Base-by-base conservation (phyloP, 2,797 vertebrate genomes). In the Alcedo quadribrachys region DNA sequence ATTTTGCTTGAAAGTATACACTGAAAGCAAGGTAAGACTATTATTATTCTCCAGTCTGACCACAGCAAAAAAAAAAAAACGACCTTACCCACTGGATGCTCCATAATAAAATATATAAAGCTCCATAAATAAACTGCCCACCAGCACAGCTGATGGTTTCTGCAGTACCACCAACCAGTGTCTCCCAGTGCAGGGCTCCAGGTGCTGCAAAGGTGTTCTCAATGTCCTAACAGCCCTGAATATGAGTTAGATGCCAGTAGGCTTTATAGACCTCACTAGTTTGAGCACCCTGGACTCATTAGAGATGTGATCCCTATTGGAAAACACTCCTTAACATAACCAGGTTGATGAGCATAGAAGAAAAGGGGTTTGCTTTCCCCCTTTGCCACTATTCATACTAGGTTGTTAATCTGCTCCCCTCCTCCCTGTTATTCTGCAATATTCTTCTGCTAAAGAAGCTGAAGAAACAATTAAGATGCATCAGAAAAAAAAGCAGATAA, bases 391-490 rank as follows among this genome's bases (percentile, higher is more conserved):
- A 54, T 14, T 42, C 55, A 18, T 18, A n/a, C 37, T 57, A 13
- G 6, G 48, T 33, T 78, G 50, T 62, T 73, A 45, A 61, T 80
- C 37, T 70, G 45, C 35, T 88, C 33, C 35, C 30, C 25, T 84
- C 30, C 74, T 90, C 33, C 81, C 60, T 1, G 0, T 73, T 92
- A 62, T 35, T 82, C 86, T 92, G 65, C 71, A 77, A 24, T 35
- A 87, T 43, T 55, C 81, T 48, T n/a, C 35, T 79, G 74, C 71
- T 87, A 42, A 74, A 88, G 68, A 78, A 92, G 57, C 61, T 74
- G 75, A 90, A 90, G 68, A 85, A 93, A 93, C 73, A 92, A 91
- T 92, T 92, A 94, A 77, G 54, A 71, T 58, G 43, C 62, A 89
- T 87, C 68, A 95, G 81, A 89, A 82, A 82, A 89, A 82, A 87